Evolutionary conservation across 2,113 vertebrate species (phyloP), one percentile per base, ranked within the genome.

Genomic region (Aepyceros melampus): DNA sequence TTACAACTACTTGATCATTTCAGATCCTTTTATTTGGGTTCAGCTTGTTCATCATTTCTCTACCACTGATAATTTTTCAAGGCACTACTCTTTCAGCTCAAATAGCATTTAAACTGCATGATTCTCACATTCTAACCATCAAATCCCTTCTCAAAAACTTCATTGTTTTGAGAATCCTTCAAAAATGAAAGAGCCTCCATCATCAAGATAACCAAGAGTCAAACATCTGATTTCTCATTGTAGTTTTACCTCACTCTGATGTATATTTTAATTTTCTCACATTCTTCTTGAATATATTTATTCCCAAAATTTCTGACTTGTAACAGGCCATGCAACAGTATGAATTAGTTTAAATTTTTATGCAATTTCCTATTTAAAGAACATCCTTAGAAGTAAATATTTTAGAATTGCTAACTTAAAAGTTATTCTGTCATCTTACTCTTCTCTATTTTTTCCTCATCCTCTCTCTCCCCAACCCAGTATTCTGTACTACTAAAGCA

Each of bases 331-430:
- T 10, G 51, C n/a, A 83, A 85, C 45, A 78, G 1, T 78, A 25
- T 62, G 7, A 95, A 67, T 79, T 94, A 33, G 15, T 71, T 83
- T 81, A 36, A 96, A 97, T 94, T 92, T 60, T 31, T 33, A 53
- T 76, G 25, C 25, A 62, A 81, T 81, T 84, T 96, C 29, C 33
- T 87, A 58, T 45, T 95, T 25, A 92, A 67, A 43, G 47, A 88
- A 49, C 36, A 92, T 17, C 17, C 67, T 95, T 64, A 3, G 40
- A 92, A 87, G 60, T 67, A 67, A 47, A 71, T 71, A 92, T 88
- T 87, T 89, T 83, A 60, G 58, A 94, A 95, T 29, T n/a, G 10
- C 36, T 96, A 81, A 95, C 16, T 56, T 91, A 85, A 91, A 95
- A 43, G 36, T 89, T 51, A 84, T 64, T 74, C 94, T 13, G 3